Conservation (phyloP, 2,888 invertebrate genomes). For the Choreutis nemorana region DNA sequence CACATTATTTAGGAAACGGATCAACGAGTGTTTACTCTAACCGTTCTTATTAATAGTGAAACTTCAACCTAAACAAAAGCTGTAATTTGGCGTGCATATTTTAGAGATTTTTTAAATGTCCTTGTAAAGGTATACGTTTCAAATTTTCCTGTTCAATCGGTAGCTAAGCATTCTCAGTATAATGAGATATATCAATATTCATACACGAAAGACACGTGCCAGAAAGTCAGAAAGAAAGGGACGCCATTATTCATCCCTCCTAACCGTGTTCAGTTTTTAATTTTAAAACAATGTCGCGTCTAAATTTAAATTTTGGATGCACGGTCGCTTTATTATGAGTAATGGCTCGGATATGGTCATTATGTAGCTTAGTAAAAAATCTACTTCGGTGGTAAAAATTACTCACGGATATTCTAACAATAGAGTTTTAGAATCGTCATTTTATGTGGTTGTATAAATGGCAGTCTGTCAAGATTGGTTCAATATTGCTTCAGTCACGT, state of each 20-base stretch:
- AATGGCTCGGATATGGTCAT: conserved; percentile 24
- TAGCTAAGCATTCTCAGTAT: conserved; percentile 15
- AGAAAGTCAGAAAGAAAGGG: conserved; percentile 17
- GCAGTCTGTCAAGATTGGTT: too few relatives aligned
- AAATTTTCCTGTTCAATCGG: background rate
- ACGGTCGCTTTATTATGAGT: conserved; percentile 22
- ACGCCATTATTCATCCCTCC: conserved; percentile 12
- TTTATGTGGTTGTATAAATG: too few relatives aligned
- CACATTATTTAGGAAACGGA: conserved; percentile 42
- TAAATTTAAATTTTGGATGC: conserved; percentile 22
- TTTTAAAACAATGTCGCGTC: conserved; percentile 21
- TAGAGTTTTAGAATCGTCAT: too few relatives aligned
- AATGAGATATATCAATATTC: conserved; percentile 39
- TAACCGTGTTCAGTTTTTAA: conserved; percentile 17
- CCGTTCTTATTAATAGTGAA: too few relatives aligned
- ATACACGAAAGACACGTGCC: conserved; percentile 31
- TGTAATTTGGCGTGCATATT: conserved; percentile 26
- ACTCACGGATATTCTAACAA: too few relatives aligned
- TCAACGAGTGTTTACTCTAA: conserved; percentile 31
- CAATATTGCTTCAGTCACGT: too few relatives aligned
- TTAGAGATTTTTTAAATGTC: background rate
- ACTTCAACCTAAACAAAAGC: conserved; percentile 18
- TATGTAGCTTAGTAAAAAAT: too few relatives aligned
- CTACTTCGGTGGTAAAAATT: too few relatives aligned
- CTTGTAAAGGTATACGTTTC: conserved; percentile 3